These are phyloP conservation scores for Solenopsis invicta DNA, from an alignment of 1,140 invertebrate species.

Conservation along the genomic window DNA sequence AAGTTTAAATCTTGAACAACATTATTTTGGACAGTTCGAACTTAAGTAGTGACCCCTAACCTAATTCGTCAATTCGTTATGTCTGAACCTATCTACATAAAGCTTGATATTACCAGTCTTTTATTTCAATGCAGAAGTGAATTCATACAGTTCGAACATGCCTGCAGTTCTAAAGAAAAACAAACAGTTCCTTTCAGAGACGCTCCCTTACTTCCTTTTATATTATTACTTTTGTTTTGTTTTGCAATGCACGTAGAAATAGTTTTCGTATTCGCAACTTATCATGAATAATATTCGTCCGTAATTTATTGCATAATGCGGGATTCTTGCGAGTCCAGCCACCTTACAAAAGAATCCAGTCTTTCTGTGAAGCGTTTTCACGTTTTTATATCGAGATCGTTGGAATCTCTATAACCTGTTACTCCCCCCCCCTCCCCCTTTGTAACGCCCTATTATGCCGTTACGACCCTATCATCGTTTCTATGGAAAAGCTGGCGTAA, in stretches of 20 bases:
- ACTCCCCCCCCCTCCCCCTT: not conserved
- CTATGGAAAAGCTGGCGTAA: not conserved
- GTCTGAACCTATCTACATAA: too few species aligned
- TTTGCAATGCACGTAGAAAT: not conserved
- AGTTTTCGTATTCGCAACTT: not conserved
- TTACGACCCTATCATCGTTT: conserved; percentile 14
- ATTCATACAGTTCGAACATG: too few species aligned
- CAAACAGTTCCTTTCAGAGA: not conserved
- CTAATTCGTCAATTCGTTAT: too few species aligned
- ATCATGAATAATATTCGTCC: too few species aligned
- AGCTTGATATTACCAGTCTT: too few species aligned
- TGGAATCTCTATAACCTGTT: conserved; percentile 8
- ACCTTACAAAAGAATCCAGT: not conserved
- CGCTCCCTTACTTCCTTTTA: not conserved
- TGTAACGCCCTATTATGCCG: not conserved
- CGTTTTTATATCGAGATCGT: not conserved
- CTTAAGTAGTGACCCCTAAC: too few species aligned
- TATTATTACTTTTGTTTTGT: not conserved
- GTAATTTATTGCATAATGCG: not conserved
- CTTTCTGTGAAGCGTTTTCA: not conserved
- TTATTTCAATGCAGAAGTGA: too few species aligned
- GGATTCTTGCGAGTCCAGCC: not conserved
- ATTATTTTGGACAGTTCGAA: too few species aligned
- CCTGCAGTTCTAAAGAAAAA: too few species aligned
- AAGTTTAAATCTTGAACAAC: too few species aligned